Base-by-base conservation (phyloP, 2,113 vertebrate species). In the Tyrannus savana region DNA sequence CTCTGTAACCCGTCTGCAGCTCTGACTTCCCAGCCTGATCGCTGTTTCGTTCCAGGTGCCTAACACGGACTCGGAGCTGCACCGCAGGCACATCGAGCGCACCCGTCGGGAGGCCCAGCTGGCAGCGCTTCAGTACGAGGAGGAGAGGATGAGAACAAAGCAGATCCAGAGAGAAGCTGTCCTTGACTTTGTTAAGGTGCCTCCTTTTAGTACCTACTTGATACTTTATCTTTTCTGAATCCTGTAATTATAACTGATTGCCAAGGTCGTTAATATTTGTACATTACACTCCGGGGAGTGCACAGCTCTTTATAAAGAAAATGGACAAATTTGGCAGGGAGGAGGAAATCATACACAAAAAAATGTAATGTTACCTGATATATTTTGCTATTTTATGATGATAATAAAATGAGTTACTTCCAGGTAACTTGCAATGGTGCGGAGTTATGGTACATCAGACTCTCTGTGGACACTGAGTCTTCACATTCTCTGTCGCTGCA, bases 81-180 rank as follows among this genome's bases (percentile, higher is more conserved):
- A 97, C 12, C 97, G 90, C 90, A 97, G 93, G 86, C 98, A 96
- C 85, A 82, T 99, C 33, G 99, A 99, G 97, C 98, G 97, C 13
- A 96, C 99, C n/a, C 98, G 99, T 13, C 98, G 98, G 84, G 99
- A 99, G 95, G 99, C 99, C 14, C 99, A 99, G 87, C 97, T 99
- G 4, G 99, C 99, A 3, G 99, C 99, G 0, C 97, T 98, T 6
- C 98, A 98, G 95, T 99, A 99, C 7, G 99, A 99, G 47, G 99
- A 99, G 64, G 99, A 99, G 96, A 98, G 99, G 90, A 98, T 98
- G 87, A 98, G 97, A 93, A 98, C 96, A 4, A 98, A 98, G 30
- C 95, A 98, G 37, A 95, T 97, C 46, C 99, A 98, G 91, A 98
- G 97, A 94, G 99, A 99, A 69, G 95, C 97, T 33, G 95, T 94